Evolutionary conservation across 1,140 invertebrate genomes (phyloP).

Genomic region (Philopotamus ludificatus): DNA sequence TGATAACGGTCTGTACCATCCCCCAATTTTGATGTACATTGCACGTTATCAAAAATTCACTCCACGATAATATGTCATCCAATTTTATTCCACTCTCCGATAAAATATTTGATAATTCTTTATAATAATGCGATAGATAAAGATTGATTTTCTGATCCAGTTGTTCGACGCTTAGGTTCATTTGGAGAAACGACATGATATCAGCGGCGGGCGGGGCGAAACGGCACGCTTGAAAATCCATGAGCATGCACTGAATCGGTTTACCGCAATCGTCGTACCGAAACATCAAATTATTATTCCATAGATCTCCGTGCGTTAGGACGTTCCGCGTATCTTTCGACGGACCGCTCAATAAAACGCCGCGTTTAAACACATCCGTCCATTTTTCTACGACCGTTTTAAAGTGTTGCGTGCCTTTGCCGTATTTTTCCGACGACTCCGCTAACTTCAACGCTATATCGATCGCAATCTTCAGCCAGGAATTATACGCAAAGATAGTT

Average conservation of each 20-base stretch:
- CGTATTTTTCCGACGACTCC: slow-evolving; percentile 29
- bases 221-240: slow-evolving; percentile 61
- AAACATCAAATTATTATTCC: slow-evolving; percentile 65
- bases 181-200: slow-evolving; percentile 44
- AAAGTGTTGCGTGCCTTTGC: slow-evolving; percentile 21
- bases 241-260: slow-evolving; percentile 55
- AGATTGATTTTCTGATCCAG: background rate
- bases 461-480: slow-evolving; percentile 11
- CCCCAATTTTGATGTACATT: slow-evolving; percentile 20
- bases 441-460: slow-evolving; percentile 6
- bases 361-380: slow-evolving; percentile 45
- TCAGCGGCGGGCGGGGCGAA: slow-evolving; percentile 61
- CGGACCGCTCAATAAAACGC: slow-evolving; percentile 42
- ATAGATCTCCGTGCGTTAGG: slow-evolving; percentile 62
- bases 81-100: slow-evolving; percentile 9
- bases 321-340: slow-evolving; percentile 53
- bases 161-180: slow-evolving; percentile 13
- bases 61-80: slow-evolving; percentile 9
- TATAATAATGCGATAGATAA: slow-evolving; percentile 27
- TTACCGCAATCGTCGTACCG: slow-evolving; percentile 52
- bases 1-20: slow-evolving; percentile 9
- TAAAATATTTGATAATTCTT: slow-evolving; percentile 12
- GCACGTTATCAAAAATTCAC: slow-evolving; percentile 19
- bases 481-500: slow-evolving; percentile 16
- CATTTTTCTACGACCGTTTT: slow-evolving; percentile 44